Base-by-base conservation (phyloP, 2,797 vertebrate genomes). In the Melanotaenia trifasciata region DNA sequence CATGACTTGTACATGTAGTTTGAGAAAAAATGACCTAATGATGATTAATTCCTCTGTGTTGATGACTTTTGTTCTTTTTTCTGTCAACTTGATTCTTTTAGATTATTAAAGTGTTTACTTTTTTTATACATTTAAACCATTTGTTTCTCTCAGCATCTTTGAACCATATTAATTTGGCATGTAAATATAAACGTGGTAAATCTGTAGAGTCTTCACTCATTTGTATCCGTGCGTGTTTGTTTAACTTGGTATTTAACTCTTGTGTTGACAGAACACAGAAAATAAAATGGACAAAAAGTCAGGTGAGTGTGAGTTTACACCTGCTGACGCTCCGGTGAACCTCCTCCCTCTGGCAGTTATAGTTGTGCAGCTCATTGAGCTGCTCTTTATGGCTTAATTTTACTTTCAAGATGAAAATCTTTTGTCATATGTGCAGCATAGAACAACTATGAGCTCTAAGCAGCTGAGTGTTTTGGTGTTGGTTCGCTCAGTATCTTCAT, bases 251-350 rank as follows among this genome's bases (percentile, higher is more conserved):
- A 1, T 47, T 70, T 24, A 22, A 53, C 38, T 69, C 67, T 9
- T 87, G 35, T 80, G 30, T 78, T 58, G 13, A 11, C 73, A 91
- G 90, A 60, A 61, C 1, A 22, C 59, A 0, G 76, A 73, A 2
- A 51, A 50, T 14, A 83, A 86, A 76, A n/a, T 4, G 36, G 72
- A 75, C 18, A 86, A 75, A 38, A 75, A 72, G 45, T 20, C 66
- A 72, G 86, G 91, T 92, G 54, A 80, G 90, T 90, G 65, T 75
- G 85, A 0, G 12, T 30, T 43, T 8, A 28, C 5, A 9, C 12
- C 0, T 0, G 22, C 1, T 22, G 40, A 5, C 16, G 47, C 8
- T 8, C n/a, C 2, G 3, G 22, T 24, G n/a, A 3, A 24, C 1
- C 6, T 50, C 47, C 9, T 20, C 38, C 43, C 43, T 45, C 43